Base-by-base conservation (phyloP, 2,113 vertebrate genomes). In the Stercorarius parasiticus region DNA sequence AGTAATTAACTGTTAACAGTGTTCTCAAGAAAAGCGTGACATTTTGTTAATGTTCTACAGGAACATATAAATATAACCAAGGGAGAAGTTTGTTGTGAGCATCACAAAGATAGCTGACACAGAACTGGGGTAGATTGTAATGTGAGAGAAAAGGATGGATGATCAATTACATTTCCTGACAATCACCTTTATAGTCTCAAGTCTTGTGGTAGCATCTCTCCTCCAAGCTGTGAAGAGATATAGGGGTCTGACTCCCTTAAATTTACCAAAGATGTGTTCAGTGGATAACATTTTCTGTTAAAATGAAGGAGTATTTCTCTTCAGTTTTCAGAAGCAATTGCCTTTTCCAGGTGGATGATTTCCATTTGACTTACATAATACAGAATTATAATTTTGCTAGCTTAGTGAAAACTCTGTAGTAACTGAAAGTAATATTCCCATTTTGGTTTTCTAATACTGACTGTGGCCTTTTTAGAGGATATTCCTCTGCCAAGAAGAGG, bases 31-130 rank as follows among this genome's bases (percentile, higher is more conserved):
- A 92, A 95, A 95, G 58, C 4, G 0, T 50, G 74, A 85, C 55
- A 82, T 87, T 94, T 87, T 72, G 62, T 96, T 93, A 94, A 84
- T 76, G 73, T 95, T 97, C 81, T 89, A 49, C 65, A 30, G 62
- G 22, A 89, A 85, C 55, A 27, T 5, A 43, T 25, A 95, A 84
- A 84, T 82, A 82, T 29, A 90, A 93, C 61, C 81, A 70, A 61
- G 83, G 77, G 69, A 97, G 84, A 95, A 70, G 62, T 95, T 91
- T 79, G 69, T 67, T 90, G 47, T 53, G 70, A 95, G 66, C 71
- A 47, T 91, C 53, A 23, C 70, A 50, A 52, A 85, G 81, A 34
- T 12, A 69, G 25, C 49, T 85, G 82, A 47, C n/a, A 91, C 40
- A 61, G 50, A 86, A 42, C 52, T 30, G 36, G 25, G 16, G 17